These are phyloP conservation scores for Trichacis sp. DNA, from an alignment of 2,888 invertebrate genomes.

Conservation along the genomic window DNA sequence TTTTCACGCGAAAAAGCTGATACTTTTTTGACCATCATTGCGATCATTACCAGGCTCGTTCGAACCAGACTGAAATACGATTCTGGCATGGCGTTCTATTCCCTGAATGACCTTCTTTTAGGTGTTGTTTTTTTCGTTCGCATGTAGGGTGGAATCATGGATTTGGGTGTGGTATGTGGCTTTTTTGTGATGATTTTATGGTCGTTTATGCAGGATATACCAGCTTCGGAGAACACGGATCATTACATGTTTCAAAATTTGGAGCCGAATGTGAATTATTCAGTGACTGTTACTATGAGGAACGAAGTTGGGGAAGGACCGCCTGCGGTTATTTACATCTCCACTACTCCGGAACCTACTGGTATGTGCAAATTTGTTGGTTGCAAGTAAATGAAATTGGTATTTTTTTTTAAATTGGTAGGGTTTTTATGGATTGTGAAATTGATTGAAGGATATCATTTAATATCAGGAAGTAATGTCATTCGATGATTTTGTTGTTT, in stretches of 20 bases:
- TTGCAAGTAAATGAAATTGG: too few relatives aligned
- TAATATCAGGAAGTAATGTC: too few relatives aligned
- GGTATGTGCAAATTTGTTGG: constrained; percentile 69
- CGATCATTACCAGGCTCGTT: constrained; percentile 49
- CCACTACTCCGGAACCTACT: constrained; percentile 77
- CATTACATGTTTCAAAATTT: constrained; percentile 85
- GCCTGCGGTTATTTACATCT: constrained; percentile 74
- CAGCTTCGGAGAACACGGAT: constrained; percentile 75
- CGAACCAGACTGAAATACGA: constrained; percentile 54
- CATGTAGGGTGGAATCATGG: constrained; percentile 17
- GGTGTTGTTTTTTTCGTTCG: constrained; percentile 15
- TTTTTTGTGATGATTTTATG: background rate
- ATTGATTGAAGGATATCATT: too few relatives aligned
- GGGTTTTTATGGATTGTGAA: too few relatives aligned
- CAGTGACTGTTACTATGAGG: constrained; percentile 82
- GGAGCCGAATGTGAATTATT: constrained; percentile 79
- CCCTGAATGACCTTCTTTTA: constrained; percentile 27
- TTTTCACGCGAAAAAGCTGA: too few relatives aligned
- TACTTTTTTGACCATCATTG: too few relatives aligned
- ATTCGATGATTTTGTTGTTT: too few relatives aligned
- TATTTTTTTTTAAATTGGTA: too few relatives aligned
- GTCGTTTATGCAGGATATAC: constrained; percentile 76
- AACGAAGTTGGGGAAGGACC: constrained; percentile 87
- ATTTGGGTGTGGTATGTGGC: background rate
- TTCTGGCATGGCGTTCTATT: constrained; percentile 66